These are phyloP conservation scores for Amphimallon solstitiale DNA, from an alignment of 2,888 invertebrate genomes.

Conservation along the genomic window DNA sequence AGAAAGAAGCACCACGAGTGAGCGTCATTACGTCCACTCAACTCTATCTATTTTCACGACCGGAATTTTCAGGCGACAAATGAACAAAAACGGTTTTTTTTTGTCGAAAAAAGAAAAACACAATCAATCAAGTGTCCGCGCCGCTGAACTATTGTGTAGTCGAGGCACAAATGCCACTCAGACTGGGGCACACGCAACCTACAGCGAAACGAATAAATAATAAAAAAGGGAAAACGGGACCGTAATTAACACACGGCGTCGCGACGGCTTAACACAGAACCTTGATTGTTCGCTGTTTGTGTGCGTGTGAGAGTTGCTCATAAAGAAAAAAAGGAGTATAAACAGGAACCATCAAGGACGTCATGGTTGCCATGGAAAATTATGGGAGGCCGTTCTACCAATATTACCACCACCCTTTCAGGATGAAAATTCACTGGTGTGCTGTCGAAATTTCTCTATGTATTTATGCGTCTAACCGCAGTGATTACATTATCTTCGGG, in stretches of 20 bases:
- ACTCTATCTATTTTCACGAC: conserved; percentile 1
- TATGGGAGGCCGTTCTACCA: background rate
- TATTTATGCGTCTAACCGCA: too few relatives aligned
- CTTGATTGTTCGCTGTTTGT: background rate
- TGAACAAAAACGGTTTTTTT: background rate
- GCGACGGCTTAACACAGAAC: too few relatives aligned
- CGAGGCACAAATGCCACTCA: background rate
- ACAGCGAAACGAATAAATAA: background rate
- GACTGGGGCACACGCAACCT: background rate
- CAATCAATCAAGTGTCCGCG: conserved; percentile 6
- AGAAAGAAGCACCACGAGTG: too few relatives aligned
- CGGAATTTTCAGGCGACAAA: background rate
- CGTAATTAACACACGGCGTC: too few relatives aligned
- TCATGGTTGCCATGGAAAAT: conserved; percentile 28
- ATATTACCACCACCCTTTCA: background rate
- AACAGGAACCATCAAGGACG: conserved; percentile 6
- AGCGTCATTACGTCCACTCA: too few relatives aligned
- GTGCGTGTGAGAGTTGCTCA: background rate
- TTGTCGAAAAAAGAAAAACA: background rate
- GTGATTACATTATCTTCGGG: too few relatives aligned
- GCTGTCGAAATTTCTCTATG: background rate
- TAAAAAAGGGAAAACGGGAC: background rate
- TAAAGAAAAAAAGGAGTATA: background rate
- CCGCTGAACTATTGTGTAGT: conserved; percentile 7
- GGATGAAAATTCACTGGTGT: background rate